A percentile compares a stretch with the other conserved stretches of the same genome.
These are phyloP conservation scores for Procapra przewalskii DNA, from an alignment of 2,113 vertebrate genomes.

Conservation along the genomic window DNA sequence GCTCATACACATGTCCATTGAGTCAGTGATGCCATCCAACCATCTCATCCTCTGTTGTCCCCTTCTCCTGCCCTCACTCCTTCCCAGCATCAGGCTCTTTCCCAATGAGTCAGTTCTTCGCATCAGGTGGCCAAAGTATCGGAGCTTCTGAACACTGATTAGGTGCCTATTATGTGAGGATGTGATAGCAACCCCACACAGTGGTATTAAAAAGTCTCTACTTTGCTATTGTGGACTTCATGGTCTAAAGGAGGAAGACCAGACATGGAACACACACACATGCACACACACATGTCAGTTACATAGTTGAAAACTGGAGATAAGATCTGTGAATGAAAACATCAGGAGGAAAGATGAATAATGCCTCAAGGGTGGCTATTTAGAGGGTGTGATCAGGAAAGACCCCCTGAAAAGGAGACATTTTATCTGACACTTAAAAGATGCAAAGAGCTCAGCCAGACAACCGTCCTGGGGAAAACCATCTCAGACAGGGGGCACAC, in stretches of 20 bases:
- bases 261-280: not conserved
- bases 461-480: not conserved
- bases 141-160: not conserved
- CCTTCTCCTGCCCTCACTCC: not conserved
- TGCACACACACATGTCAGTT: not conserved
- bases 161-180: not conserved
- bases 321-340: not conserved
- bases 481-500: too few relatives aligned
- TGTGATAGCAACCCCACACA: not conserved
- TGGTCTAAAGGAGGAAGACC: not conserved
- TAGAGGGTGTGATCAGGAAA: not conserved
- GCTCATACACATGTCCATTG: not conserved
- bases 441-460: not conserved
- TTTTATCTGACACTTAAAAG: not conserved
- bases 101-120: not conserved
- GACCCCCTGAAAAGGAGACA: not conserved
- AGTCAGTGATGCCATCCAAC: not conserved
- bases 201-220: not conserved
- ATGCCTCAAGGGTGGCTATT: not conserved
- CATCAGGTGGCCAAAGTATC: not conserved
- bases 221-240: not conserved
- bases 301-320: not conserved
- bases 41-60: not conserved
- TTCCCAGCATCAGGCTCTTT: not conserved
- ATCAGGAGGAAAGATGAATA: not conserved